phyloP scores from a whole-genome alignment of 2,797 vertebrate species.

The Typhlichthys eigenmanni region DNA sequence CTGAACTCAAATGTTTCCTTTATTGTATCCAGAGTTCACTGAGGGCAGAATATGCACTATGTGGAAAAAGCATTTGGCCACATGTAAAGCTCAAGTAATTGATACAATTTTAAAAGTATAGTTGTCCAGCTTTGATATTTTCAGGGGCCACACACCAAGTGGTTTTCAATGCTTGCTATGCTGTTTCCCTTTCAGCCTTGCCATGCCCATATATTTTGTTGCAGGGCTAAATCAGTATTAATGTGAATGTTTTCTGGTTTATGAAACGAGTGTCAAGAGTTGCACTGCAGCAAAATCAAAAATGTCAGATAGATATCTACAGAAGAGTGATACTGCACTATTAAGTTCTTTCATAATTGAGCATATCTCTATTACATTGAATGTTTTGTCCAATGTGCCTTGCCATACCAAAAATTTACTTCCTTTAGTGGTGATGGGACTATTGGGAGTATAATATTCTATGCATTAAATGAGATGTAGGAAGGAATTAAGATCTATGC shows the following conservation, averaged over 20 bases:
- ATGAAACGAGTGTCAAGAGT: conserved; percentile 57
- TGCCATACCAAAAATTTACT: conserved; percentile 22
- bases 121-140: conserved; percentile 66
- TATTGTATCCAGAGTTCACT: conserved; percentile 39
- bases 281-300: conserved; percentile 61
- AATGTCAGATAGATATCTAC: conserved; percentile 65
- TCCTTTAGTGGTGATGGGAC: conserved; percentile 28
- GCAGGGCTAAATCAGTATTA: conserved; percentile 73
- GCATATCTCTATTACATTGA: not conserved
- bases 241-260: conserved; percentile 78
- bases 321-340: conserved; percentile 5
- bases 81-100: conserved; percentile 60
- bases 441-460: conserved; percentile 25
- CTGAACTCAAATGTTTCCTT: conserved; percentile 57
- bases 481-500: too few species aligned
- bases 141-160: conserved; percentile 67
- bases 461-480: conserved; percentile 16
- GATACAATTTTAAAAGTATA: conserved; percentile 62
- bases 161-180: conserved; percentile 56
- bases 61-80: conserved; percentile 32
- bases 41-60: conserved; percentile 31
- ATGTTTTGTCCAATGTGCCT: conserved; percentile 35
- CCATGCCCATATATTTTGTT: conserved; percentile 64
- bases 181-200: conserved; percentile 58
- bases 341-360: not conserved